Conservation (phyloP, 2,113 vertebrate genomes). For the Natator depressus region DNA sequence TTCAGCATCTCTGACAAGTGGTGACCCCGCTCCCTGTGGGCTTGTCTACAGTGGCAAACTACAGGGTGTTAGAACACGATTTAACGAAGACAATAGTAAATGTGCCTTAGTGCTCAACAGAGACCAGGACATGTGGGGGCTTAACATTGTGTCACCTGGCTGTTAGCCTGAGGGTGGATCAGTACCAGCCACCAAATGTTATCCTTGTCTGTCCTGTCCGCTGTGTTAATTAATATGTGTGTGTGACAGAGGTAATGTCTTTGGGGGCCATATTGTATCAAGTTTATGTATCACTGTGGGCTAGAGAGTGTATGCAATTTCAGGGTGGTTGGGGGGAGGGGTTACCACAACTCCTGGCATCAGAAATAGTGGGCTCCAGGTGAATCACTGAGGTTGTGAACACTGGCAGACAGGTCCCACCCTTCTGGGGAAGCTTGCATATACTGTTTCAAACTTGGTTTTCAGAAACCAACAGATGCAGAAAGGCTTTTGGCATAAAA, state of each 20-base stretch:
- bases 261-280: no score
- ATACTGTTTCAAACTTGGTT: background rate
- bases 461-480: background rate
- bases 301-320: no score
- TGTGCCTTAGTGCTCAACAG: no score
- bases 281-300: no score
- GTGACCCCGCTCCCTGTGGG: background rate
- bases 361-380: background rate
- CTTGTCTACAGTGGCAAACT: background rate
- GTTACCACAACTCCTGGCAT: no score
- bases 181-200: background rate
- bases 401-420: background rate
- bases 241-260: no score
- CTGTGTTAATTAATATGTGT: background rate
- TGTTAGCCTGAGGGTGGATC: background rate
- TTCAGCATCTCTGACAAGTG: background rate
- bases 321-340: no score
- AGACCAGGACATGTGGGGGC: no score
- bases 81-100: no score
- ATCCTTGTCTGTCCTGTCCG: background rate
- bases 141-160: no score
- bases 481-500: background rate
- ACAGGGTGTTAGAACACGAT: background rate
- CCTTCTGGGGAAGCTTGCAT: background rate
- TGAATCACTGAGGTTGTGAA: background rate